Evolutionary conservation across 2,113 vertebrate species (phyloP).

Genomic region (Gnathochromis pfefferi): DNA sequence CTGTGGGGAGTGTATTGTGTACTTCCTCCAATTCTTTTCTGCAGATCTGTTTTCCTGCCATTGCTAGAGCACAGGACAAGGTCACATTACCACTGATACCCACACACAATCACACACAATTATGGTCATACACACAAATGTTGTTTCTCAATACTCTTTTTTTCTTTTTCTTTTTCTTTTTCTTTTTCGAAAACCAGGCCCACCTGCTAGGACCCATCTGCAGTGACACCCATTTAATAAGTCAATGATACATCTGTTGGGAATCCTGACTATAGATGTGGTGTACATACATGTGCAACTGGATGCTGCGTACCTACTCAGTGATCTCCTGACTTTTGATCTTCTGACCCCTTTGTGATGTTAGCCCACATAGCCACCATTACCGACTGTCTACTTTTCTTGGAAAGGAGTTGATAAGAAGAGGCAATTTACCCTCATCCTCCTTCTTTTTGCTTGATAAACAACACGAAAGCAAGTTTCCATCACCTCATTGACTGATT

Average conservation of each 20-base stretch:
- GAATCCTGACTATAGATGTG: not conserved
- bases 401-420: not conserved
- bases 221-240: not conserved
- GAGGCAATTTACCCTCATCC: not conserved
- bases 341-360: not conserved
- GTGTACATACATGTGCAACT: not conserved
- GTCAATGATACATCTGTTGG: not conserved
- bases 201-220: conserved; percentile 38
- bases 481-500: not conserved
- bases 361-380: not conserved
- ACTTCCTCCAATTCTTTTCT: conserved; percentile 53
- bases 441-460: not conserved
- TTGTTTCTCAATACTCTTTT: conserved; percentile 17
- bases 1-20: conserved; percentile 33
- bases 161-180: not conserved
- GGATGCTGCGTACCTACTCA: not conserved
- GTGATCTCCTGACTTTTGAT: not conserved
- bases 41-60: conserved; percentile 23
- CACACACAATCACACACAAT: not conserved
- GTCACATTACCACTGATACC: not conserved
- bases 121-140: not conserved
- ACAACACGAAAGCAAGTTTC: conserved; percentile 8
- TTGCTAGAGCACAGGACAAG: conserved; percentile 18
- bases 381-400: not conserved
- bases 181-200: not conserved